A percentile compares a stretch with the other conserved stretches of the same genome.
These are phyloP conservation scores for Elaphurus davidianus DNA, from an alignment of 2,113 vertebrate genomes.

Conservation along the genomic window DNA sequence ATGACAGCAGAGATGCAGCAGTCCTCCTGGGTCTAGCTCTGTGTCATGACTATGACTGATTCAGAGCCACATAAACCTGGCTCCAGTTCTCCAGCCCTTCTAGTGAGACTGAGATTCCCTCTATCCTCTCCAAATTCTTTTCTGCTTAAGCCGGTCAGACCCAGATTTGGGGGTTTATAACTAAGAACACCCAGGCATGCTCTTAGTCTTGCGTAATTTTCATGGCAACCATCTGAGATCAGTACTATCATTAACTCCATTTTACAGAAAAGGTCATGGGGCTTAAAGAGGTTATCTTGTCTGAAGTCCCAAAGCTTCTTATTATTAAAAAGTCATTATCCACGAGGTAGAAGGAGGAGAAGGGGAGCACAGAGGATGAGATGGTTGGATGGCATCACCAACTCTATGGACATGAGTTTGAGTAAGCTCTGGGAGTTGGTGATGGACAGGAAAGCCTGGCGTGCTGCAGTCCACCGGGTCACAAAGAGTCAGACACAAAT, in stretches of 20 bases:
- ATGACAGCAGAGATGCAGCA: not conserved
- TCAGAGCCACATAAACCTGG: not conserved
- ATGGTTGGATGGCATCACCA: not conserved
- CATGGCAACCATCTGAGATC: conserved; percentile 30
- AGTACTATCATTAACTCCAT: not conserved
- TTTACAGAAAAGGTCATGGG: conserved; percentile 25
- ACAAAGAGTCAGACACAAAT: not conserved
- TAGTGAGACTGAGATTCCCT: not conserved
- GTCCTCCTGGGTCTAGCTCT: not conserved
- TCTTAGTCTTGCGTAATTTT: conserved; percentile 17
- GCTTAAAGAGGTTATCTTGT: conserved; percentile 16
- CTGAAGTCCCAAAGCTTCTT: conserved; percentile 49
- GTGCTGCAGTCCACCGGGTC: not conserved
- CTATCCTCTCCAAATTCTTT: not conserved
- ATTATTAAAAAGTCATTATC: conserved; percentile 13
- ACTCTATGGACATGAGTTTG: not conserved
- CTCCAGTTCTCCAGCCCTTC: not conserved
- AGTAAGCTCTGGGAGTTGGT: not conserved
- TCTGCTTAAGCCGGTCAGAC: not conserved
- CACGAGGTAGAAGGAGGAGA: not conserved
- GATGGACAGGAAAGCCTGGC: not conserved
- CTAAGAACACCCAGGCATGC: not conserved
- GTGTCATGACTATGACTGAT: not conserved
- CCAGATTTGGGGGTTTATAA: not conserved
- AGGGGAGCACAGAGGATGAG: not conserved